Conservation (phyloP, 1,140 invertebrate genomes). For the Thaumetopoea pityocampa region DNA sequence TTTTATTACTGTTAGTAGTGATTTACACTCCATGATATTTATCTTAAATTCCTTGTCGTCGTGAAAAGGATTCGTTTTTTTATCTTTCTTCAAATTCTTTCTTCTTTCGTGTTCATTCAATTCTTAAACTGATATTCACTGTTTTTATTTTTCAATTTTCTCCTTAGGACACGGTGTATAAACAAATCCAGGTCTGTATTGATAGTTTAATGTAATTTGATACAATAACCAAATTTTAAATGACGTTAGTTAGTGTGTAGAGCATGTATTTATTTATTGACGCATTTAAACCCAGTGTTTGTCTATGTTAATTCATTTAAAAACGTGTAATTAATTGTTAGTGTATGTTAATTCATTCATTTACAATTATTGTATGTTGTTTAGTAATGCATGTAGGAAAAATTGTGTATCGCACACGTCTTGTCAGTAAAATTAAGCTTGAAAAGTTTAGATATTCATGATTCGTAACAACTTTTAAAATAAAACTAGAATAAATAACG, state of each 20-base stretch:
- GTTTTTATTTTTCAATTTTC: slow-evolving; percentile 58
- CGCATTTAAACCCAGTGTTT: slow-evolving; percentile 10
- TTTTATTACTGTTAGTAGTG: no score
- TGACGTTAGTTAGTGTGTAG: slow-evolving; percentile 38
- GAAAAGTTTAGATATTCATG: no score
- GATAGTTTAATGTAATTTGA: slow-evolving; percentile 25
- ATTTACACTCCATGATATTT: no score
- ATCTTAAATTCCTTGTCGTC: no score
- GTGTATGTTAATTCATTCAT: slow-evolving; percentile 3
- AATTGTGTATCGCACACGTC: no score
- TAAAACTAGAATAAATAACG: no score
- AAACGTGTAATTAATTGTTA: not conserved
- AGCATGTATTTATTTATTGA: slow-evolving; percentile 25
- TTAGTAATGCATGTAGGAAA: no score
- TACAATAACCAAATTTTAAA: slow-evolving; percentile 33
- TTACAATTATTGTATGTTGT: no score
- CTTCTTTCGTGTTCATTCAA: slow-evolving; percentile 9
- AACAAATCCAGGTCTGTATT: slow-evolving; percentile 76
- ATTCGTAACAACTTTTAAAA: no score
- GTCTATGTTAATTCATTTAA: slow-evolving; percentile 20
- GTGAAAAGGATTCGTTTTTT: slow-evolving; percentile 8
- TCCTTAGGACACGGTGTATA: slow-evolving; percentile 74
- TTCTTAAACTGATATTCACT: slow-evolving; percentile 37
- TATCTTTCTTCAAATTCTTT: slow-evolving; percentile 6
- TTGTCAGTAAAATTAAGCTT: no score